phyloP scores from a whole-genome alignment of 2,888 invertebrate species.

The Coenonympha glycerion region DNA sequence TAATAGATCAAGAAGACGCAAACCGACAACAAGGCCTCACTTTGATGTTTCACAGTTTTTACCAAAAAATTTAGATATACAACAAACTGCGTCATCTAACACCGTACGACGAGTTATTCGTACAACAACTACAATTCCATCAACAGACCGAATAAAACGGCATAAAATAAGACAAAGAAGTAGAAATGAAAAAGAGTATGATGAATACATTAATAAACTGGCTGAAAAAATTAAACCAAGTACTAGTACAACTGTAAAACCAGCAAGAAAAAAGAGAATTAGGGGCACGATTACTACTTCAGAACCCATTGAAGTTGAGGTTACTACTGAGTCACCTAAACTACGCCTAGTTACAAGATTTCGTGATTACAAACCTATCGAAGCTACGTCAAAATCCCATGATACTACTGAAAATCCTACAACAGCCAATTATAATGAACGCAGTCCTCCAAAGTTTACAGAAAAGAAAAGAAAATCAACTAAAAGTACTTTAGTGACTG shows the following conservation, averaged over 20 bases:
- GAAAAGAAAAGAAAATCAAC: slow-evolving; percentile 63
- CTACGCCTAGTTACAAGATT: slow-evolving; percentile 55
- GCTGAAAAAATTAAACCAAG: slow-evolving; percentile 31
- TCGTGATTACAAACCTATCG: slow-evolving; percentile 37
- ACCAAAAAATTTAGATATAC: slow-evolving; percentile 35
- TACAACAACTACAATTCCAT: slow-evolving; percentile 30
- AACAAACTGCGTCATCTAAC: slow-evolving; percentile 46
- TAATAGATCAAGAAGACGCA: slow-evolving; percentile 23
- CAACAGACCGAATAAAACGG: slow-evolving; percentile 10
- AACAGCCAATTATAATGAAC: slow-evolving; percentile 8
- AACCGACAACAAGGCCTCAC: slow-evolving; percentile 32
- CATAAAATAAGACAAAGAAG: slow-evolving; percentile 19
- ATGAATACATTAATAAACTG: slow-evolving; percentile 45
- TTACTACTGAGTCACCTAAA: slow-evolving; percentile 33
- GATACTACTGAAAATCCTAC: slow-evolving; percentile 13
- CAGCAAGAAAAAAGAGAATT: slow-evolving; percentile 38
- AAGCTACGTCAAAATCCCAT: slow-evolving; percentile 24
- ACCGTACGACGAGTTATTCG: slow-evolving; percentile 38
- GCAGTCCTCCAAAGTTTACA: slow-evolving; percentile 45
- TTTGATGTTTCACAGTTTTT: slow-evolving; percentile 43
- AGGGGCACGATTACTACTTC: slow-evolving; percentile 32
- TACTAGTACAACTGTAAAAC: slow-evolving; percentile 35
- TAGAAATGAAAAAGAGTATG: slow-evolving; percentile 40
- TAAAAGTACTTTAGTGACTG: slow-evolving; percentile 65
- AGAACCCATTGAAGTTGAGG: slow-evolving; percentile 30